Evolutionary conservation across 2,888 invertebrate species (phyloP).

Genomic region (Sphaerophoria taeniata): DNA sequence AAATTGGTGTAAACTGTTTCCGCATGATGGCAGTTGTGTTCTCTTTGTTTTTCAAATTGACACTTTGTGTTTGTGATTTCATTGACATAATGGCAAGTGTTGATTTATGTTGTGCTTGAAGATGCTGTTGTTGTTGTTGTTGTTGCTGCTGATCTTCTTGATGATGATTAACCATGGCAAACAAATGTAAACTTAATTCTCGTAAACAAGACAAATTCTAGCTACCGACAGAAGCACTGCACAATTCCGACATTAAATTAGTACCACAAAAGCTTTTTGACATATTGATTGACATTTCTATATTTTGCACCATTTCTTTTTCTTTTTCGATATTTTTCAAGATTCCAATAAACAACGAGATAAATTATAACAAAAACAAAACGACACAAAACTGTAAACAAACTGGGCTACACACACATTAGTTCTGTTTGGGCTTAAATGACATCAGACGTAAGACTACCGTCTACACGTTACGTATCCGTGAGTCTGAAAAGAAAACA

Average conservation of each 20-base stretch:
- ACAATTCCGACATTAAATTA: conserved; percentile 33
- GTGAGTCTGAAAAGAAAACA: conserved; percentile 53
- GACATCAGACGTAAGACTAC: conserved; percentile 52
- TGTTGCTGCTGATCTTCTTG: conserved; percentile 73
- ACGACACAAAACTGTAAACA: conserved; percentile 32
- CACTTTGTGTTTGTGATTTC: conserved; percentile 72
- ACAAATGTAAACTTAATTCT: conserved; percentile 6
- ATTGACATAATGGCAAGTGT: conserved; percentile 72
- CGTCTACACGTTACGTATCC: conserved; percentile 57
- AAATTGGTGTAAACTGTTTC: conserved; percentile 78
- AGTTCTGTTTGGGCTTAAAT: conserved; percentile 46
- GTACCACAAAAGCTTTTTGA: conserved; percentile 46
- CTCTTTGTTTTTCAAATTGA: conserved; percentile 67
- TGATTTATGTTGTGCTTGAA: conserved; percentile 63
- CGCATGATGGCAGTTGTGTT: conserved; percentile 75
- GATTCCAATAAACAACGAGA: conserved; percentile 17
- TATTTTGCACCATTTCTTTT: conserved; percentile 23
- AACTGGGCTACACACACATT: conserved; percentile 30
- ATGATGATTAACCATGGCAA: conserved; percentile 73
- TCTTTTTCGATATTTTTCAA: conserved; percentile 17
- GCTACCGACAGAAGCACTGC: conserved; percentile 64
- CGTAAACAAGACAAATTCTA: conserved; percentile 30
- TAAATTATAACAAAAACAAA: conserved; percentile 9
- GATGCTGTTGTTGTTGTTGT: conserved; percentile 65
- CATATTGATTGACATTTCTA: conserved; percentile 61